These are phyloP conservation scores for Platysternon megacephalum DNA, from an alignment of 2,113 vertebrate genomes.

Conservation along the genomic window DNA sequence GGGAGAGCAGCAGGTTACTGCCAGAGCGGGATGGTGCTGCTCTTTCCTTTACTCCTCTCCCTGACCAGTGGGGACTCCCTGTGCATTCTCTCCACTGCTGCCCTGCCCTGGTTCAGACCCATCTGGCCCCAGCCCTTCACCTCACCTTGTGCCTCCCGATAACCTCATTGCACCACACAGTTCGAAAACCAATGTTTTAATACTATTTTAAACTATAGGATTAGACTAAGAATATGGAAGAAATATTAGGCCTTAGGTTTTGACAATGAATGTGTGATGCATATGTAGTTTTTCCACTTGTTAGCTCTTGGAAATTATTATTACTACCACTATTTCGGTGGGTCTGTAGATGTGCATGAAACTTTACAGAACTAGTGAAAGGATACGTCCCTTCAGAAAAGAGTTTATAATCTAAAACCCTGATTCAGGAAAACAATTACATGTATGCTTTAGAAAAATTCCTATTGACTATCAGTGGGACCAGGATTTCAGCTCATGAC, in stretches of 20 bases:
- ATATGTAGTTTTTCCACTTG: conserved; percentile 29
- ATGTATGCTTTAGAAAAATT: conserved; percentile 22
- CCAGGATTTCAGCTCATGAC: not conserved
- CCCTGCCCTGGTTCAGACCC: not conserved
- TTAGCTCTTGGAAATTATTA: conserved; percentile 21
- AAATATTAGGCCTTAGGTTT: conserved; percentile 40
- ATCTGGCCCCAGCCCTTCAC: not conserved
- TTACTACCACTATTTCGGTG: not conserved
- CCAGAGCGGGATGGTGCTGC: not conserved
- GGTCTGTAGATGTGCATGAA: not conserved
- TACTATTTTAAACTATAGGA: conserved; percentile 54
- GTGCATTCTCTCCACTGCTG: not conserved
- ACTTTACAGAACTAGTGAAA: not conserved
- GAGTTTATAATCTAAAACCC: conserved; percentile 15
- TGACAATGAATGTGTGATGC: conserved; percentile 34
- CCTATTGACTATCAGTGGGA: not conserved
- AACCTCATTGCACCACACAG: not conserved
- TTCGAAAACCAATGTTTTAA: conserved; percentile 1
- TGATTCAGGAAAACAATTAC: conserved; percentile 32
- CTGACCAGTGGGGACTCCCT: too few relatives aligned
- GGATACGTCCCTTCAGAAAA: not conserved
- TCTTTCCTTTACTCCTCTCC: not conserved
- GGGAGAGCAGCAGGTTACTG: not conserved
- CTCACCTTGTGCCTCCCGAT: not conserved
- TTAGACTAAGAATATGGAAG: conserved; percentile 66